phyloP scores from a whole-genome alignment of 2,797 vertebrate genomes.

The Acropternis orthonyx region DNA sequence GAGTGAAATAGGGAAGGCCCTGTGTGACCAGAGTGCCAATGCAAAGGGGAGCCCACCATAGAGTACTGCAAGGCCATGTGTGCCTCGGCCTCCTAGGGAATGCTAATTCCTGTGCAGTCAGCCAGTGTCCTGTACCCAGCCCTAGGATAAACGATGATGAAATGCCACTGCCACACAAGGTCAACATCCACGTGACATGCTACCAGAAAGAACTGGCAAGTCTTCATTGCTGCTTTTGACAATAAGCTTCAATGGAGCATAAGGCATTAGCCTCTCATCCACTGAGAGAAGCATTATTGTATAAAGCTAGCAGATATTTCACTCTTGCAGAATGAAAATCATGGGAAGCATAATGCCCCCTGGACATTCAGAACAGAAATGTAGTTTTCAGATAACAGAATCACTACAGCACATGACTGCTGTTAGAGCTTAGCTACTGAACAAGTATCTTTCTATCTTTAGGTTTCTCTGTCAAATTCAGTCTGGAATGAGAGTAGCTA shows the following conservation, averaged over 20 bases:
- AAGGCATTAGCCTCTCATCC: neutral
- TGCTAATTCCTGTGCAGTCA: neutral
- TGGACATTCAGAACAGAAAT: neutral
- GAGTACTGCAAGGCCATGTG: neutral
- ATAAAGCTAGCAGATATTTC: neutral
- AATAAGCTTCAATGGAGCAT: neutral
- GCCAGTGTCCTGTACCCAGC: neutral
- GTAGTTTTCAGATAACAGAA: neutral
- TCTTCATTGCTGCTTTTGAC: neutral
- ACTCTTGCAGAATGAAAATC: neutral
- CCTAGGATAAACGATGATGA: neutral
- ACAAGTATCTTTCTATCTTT: constrained; percentile 15
- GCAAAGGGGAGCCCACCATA: neutral
- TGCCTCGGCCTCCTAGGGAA: neutral
- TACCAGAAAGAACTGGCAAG: neutral
- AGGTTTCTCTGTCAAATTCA: neutral
- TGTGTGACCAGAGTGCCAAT: neutral
- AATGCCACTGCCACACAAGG: neutral
- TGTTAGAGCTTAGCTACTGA: neutral
- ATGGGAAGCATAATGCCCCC: neutral
- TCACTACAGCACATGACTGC: neutral
- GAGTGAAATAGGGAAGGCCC: neutral
- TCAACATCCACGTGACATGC: neutral
- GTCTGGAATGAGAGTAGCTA: neutral
- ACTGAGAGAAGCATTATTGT: neutral